These are phyloP conservation scores for Leucoma salicis DNA, from an alignment of 2,888 invertebrate species.

Conservation along the genomic window DNA sequence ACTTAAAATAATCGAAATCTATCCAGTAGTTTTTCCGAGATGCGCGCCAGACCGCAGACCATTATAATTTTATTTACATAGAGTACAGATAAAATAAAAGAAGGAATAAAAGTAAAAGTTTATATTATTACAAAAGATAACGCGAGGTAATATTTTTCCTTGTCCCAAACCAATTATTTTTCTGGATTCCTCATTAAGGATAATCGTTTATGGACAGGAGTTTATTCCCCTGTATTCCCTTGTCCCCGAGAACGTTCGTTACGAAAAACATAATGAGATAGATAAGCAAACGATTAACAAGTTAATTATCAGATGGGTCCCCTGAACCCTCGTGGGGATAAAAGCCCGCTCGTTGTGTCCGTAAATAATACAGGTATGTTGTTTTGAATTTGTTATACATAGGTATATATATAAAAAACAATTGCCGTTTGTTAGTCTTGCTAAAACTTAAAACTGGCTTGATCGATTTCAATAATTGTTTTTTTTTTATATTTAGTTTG, in stretches of 20 bases:
- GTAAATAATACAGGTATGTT: background rate
- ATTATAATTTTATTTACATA: too few relatives aligned
- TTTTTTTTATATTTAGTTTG: too few relatives aligned
- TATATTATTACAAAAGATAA: constrained; percentile 6
- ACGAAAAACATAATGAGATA: constrained; percentile 43
- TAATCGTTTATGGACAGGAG: constrained; percentile 20
- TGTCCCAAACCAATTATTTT: constrained; percentile 21
- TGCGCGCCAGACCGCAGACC: too few relatives aligned
- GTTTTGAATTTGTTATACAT: too few relatives aligned
- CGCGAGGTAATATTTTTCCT: constrained; percentile 10
- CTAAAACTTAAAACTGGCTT: too few relatives aligned
- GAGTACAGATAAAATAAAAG: background rate
- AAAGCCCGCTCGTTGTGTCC: background rate
- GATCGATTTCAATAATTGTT: too few relatives aligned
- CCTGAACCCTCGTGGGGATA: background rate
- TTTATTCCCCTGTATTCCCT: constrained; percentile 15
- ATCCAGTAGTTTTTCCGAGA: too few relatives aligned
- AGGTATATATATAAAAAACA: too few relatives aligned
- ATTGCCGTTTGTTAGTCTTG: too few relatives aligned
- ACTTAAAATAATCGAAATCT: too few relatives aligned
- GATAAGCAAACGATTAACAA: constrained; percentile 48
- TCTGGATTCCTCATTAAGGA: constrained; percentile 35
- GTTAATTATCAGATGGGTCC: background rate
- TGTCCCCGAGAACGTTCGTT: constrained; percentile 30
- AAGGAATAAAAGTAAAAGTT: constrained; percentile 6